A percentile compares a stretch with the other conserved stretches of the same genome.
Evolutionary conservation across 2,113 vertebrate genomes (phyloP).

Genomic region (Odocoileus hemionus): DNA sequence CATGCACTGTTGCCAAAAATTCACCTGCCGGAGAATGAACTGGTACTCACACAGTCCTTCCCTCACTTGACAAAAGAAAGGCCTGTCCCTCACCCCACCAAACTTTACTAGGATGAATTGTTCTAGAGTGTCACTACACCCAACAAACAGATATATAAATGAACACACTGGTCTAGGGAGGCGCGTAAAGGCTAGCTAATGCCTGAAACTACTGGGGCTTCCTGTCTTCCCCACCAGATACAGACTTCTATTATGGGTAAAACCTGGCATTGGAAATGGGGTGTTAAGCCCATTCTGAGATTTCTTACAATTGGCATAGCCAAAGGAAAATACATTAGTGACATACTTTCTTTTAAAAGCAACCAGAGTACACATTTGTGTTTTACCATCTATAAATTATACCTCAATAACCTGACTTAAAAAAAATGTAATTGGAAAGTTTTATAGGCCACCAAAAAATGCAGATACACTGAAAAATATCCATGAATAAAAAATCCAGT

Average conservation of each 20-base stretch:
- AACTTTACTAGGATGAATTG: neutral
- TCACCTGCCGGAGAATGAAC: neutral
- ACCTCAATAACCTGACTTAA: neutral
- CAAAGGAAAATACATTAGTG: neutral
- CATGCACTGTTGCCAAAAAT: neutral
- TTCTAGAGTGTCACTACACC: neutral
- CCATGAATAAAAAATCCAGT: neutral
- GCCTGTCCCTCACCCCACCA: neutral
- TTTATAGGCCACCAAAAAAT: neutral
- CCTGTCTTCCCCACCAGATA: neutral
- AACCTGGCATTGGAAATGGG: neutral
- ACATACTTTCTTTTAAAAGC: neutral
- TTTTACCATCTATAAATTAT: neutral
- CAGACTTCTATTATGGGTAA: neutral
- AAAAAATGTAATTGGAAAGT: neutral
- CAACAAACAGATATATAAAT: neutral
- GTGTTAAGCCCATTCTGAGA: neutral
- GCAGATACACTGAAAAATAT: constrained; percentile 11
- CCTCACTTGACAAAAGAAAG: neutral
- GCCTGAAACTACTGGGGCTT: neutral
- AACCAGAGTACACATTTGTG: neutral
- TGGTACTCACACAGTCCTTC: neutral
- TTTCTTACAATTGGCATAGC: neutral
- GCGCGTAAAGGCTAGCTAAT: neutral
- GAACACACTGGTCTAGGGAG: neutral